Conservation (phyloP, 2,888 invertebrate genomes). For the Chirona hameri region DNA sequence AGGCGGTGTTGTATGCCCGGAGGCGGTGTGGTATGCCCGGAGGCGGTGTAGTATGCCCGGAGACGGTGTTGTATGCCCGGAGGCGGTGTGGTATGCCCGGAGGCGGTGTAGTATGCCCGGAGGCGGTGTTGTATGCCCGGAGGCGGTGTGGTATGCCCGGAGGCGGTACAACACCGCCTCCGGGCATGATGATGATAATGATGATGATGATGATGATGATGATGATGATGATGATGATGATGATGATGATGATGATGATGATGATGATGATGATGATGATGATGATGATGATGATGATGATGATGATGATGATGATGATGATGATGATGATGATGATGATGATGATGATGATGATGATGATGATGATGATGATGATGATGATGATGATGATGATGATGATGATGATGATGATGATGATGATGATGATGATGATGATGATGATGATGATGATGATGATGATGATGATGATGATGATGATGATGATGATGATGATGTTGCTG, state of each 20-base stretch:
- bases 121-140: no score
- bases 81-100: no score
- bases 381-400: slow-evolving; percentile 22
- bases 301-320: slow-evolving; percentile 22
- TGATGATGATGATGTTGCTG: no score
- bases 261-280: slow-evolving; percentile 22
- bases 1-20: no score
- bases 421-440: slow-evolving; percentile 22
- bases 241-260: slow-evolving; percentile 22
- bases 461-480: no score
- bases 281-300: slow-evolving; percentile 22
- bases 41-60: no score
- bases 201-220: slow-evolving; percentile 22
- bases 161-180: no score
- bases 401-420: slow-evolving; percentile 22
- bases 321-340: slow-evolving; percentile 22
- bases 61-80: no score
- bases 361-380: slow-evolving; percentile 22
- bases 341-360: slow-evolving; percentile 22
- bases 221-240: slow-evolving; percentile 22
- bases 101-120: no score
- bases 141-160: no score
- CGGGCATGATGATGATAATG: slow-evolving; percentile 6
- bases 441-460: no score
- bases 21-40: no score